Conservation (phyloP, 2,888 invertebrate genomes). For the Harpalus rufipes region DNA sequence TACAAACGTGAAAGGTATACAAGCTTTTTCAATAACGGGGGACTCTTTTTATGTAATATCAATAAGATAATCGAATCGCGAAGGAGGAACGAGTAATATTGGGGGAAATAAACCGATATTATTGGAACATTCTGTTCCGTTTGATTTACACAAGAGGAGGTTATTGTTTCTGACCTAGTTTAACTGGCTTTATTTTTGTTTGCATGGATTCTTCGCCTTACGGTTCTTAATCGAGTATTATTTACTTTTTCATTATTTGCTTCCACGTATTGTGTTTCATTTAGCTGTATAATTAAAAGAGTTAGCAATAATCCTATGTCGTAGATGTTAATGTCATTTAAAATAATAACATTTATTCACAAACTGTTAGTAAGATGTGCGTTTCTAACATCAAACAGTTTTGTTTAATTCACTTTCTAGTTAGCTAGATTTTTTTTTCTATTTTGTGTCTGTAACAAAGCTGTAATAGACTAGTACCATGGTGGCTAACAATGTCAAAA, state of each 20-base stretch:
- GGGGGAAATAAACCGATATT: constrained; percentile 43
- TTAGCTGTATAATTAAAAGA: not conserved
- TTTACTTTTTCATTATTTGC: constrained; percentile 1
- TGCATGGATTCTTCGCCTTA: not conserved
- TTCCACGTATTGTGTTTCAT: not conserved
- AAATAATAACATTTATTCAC: no score
- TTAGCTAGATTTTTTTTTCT: no score
- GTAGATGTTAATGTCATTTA: no score
- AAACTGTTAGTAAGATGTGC: no score
- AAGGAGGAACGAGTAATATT: constrained; percentile 23
- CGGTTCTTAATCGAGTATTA: not conserved
- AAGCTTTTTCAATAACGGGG: constrained; percentile 59
- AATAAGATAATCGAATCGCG: constrained; percentile 63
- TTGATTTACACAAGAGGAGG: constrained; percentile 26
- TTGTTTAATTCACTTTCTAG: no score
- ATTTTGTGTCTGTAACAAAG: no score
- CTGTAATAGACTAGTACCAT: no score
- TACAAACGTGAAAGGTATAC: constrained; percentile 58
- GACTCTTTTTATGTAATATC: constrained; percentile 63
- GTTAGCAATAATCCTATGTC: no score
- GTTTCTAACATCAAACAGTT: no score
- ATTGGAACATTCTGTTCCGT: constrained; percentile 27
- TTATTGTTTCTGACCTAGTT: constrained; percentile 24
- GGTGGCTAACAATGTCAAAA: no score
- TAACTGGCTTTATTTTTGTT: not conserved